phyloP scores from a whole-genome alignment of 2,888 invertebrate species.

The Macaria notata region DNA sequence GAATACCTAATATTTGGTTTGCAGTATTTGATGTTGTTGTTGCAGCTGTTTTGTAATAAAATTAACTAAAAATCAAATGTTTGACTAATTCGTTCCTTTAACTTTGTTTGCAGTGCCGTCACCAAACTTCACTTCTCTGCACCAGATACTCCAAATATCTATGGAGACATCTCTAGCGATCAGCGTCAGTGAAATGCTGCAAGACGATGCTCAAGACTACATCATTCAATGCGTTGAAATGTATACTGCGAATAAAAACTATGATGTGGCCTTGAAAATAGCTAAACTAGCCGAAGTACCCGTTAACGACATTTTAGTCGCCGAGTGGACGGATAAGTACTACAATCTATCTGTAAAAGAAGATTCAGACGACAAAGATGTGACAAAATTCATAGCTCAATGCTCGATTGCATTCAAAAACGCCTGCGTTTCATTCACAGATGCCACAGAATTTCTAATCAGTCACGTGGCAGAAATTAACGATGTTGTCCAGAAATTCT shows the following conservation, averaged over 20 bases:
- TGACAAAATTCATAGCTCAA: constrained; percentile 79
- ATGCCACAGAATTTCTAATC: constrained; percentile 84
- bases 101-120: constrained; percentile 58
- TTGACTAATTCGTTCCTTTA: background rate
- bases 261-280: constrained; percentile 82
- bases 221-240: constrained; percentile 78
- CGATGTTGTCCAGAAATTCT: constrained; percentile 74
- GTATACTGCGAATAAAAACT: constrained; percentile 75
- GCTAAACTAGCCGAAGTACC: constrained; percentile 75
- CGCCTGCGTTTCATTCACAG: constrained; percentile 82
- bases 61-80: background rate
- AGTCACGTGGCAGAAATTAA: constrained; percentile 77
- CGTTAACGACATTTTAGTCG: constrained; percentile 77
- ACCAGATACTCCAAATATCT: constrained; percentile 81
- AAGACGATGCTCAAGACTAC: constrained; percentile 68
- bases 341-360: constrained; percentile 58
- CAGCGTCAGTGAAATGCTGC: constrained; percentile 73
- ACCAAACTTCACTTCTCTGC: constrained; percentile 65
- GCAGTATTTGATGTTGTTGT: no score
- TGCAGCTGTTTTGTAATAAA: no score
- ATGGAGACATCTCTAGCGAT: constrained; percentile 79
- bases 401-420: constrained; percentile 84
- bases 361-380: constrained; percentile 60
- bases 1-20: no score
- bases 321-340: constrained; percentile 80